Evolutionary conservation across 2,888 invertebrate species (phyloP).

Genomic region (Spodoptera picta): DNA sequence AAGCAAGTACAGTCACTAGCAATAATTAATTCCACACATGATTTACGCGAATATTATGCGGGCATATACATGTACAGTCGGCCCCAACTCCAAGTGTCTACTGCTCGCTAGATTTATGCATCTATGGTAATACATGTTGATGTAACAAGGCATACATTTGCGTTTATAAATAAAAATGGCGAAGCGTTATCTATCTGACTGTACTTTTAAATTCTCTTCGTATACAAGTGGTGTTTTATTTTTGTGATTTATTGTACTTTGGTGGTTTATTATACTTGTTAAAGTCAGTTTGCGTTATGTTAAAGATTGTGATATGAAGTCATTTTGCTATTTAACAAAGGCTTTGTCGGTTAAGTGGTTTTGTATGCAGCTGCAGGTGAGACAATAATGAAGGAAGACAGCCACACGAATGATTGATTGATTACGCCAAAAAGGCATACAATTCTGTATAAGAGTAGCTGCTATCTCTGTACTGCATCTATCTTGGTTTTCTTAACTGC

Average conservation of each 20-base stretch:
- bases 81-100: conserved; percentile 57
- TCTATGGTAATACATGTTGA: conserved; percentile 66
- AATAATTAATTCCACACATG: conserved; percentile 83
- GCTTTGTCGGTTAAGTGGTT: too few relatives aligned
- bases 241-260: conserved; percentile 25
- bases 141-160: conserved; percentile 64
- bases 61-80: conserved; percentile 56
- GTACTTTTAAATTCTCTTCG: conserved; percentile 61
- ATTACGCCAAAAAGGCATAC: too few relatives aligned
- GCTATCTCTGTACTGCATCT: too few relatives aligned
- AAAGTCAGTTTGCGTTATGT: not conserved
- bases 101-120: conserved; percentile 66
- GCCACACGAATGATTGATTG: too few relatives aligned
- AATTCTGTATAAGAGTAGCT: too few relatives aligned
- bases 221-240: conserved; percentile 34
- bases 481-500: too few relatives aligned
- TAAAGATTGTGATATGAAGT: not conserved
- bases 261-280: conserved; percentile 6
- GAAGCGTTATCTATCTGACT: conserved; percentile 56
- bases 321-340: not conserved
- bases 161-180: conserved; percentile 57
- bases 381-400: too few relatives aligned
- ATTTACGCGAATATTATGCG: conserved; percentile 86
- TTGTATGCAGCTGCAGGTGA: too few relatives aligned
- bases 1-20: conserved; percentile 61